A percentile compares a stretch with the other conserved stretches of the same genome.
Evolutionary conservation across 2,888 invertebrate species (phyloP).

Genomic region (Sussaba pulchella): DNA sequence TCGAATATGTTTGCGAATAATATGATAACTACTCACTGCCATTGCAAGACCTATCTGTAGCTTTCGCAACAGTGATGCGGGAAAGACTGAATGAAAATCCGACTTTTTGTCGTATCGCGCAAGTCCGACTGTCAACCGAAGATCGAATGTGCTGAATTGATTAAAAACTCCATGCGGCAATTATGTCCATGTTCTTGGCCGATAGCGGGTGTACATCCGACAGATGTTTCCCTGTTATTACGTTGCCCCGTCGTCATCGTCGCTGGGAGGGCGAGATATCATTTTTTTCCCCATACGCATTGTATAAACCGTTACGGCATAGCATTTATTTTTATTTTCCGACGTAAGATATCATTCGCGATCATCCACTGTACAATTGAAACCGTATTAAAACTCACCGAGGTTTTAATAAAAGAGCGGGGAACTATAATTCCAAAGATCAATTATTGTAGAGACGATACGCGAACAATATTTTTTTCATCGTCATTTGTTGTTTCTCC

Average conservation of each 20-base stretch:
- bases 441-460: slow-evolving; percentile 12
- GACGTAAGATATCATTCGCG: neutral
- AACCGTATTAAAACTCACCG: neutral
- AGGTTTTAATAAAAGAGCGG: slow-evolving; percentile 5
- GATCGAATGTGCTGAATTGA: neutral
- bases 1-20: too few species aligned
- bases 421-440: neutral
- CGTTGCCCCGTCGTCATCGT: neutral
- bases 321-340: neutral
- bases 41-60: neutral
- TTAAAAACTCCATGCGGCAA: slow-evolving; percentile 2
- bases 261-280: neutral
- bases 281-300: neutral
- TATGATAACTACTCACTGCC: slow-evolving; percentile 14
- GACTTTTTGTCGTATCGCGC: neutral
- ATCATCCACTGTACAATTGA: slow-evolving; percentile 2
- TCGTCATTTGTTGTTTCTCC: too few species aligned
- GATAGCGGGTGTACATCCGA: neutral
- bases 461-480: neutral
- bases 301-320: neutral
- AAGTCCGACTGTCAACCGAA: neutral
- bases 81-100: slow-evolving; percentile 9
- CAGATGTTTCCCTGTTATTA: neutral
- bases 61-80: neutral
- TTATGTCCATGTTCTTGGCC: slow-evolving; percentile 6